Conservation (phyloP, 1,140 invertebrate species). For the Panonychus citri region DNA sequence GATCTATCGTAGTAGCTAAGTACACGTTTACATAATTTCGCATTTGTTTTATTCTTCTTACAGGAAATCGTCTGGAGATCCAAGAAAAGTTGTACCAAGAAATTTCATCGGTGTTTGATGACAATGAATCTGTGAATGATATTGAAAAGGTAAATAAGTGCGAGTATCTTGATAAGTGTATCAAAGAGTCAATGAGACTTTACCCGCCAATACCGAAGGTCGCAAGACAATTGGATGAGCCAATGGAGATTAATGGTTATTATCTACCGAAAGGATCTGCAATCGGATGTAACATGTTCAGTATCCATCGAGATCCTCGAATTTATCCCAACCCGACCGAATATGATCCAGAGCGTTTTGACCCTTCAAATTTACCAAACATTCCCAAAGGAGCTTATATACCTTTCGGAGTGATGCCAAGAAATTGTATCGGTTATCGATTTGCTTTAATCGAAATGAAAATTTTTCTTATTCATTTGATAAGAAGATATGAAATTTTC, state of each 20-base stretch:
- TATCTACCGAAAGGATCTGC: constrained; percentile 23
- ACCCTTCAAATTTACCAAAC: constrained; percentile 21
- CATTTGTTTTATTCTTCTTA: background rate
- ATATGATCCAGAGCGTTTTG: constrained; percentile 53
- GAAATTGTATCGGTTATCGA: constrained; percentile 27
- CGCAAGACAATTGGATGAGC: background rate
- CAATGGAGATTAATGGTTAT: constrained; percentile 11
- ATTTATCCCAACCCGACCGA: constrained; percentile 40
- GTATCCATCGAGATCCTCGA: constrained; percentile 38
- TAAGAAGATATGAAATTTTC: background rate
- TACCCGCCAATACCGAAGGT: constrained; percentile 38
- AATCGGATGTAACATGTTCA: constrained; percentile 22
- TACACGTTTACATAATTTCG: background rate
- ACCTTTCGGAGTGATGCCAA: constrained; percentile 23
- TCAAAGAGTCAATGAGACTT: constrained; percentile 35
- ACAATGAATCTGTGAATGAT: background rate
- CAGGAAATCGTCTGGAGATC: constrained; percentile 7
- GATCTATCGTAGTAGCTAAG: background rate
- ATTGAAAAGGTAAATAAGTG: background rate
- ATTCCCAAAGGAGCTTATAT: constrained; percentile 23
- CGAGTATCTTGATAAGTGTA: constrained; percentile 5
- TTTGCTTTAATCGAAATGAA: constrained; percentile 18
- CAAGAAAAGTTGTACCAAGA: background rate
- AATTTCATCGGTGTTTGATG: background rate
- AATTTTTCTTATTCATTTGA: background rate